phyloP scores from a whole-genome alignment of 2,113 vertebrate genomes.

The Psittacus erithacus region DNA sequence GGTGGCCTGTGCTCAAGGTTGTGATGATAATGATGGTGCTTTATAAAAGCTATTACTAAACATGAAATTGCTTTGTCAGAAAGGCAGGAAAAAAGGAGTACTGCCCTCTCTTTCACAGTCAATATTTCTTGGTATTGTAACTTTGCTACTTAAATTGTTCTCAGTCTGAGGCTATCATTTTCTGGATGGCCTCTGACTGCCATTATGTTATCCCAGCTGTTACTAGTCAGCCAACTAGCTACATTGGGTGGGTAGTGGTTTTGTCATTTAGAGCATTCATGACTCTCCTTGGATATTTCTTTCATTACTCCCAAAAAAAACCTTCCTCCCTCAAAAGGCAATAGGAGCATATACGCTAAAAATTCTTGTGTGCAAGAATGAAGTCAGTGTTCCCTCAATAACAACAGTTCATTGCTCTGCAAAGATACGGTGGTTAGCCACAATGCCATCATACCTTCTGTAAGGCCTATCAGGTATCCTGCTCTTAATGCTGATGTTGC shows the following conservation, averaged over 20 bases:
- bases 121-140: background rate
- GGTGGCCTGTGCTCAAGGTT: background rate
- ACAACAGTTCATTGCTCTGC: background rate
- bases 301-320: background rate
- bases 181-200: background rate
- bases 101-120: background rate
- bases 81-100: background rate
- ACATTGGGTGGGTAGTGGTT: background rate
- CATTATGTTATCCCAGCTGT: background rate
- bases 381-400: background rate
- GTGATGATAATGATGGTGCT: background rate
- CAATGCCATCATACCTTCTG: background rate
- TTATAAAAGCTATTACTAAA: background rate
- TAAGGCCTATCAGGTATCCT: background rate
- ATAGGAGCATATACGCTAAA: fast-evolving
- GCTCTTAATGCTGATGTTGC: background rate
- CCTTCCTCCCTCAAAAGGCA: background rate
- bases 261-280: background rate
- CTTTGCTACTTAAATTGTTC: background rate
- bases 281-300: background rate
- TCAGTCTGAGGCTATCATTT: background rate
- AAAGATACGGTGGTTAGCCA: background rate
- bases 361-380: background rate
- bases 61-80: background rate
- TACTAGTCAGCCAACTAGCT: background rate